Base-by-base conservation (phyloP, 2,888 invertebrate genomes). In the Thecophora atra region DNA sequence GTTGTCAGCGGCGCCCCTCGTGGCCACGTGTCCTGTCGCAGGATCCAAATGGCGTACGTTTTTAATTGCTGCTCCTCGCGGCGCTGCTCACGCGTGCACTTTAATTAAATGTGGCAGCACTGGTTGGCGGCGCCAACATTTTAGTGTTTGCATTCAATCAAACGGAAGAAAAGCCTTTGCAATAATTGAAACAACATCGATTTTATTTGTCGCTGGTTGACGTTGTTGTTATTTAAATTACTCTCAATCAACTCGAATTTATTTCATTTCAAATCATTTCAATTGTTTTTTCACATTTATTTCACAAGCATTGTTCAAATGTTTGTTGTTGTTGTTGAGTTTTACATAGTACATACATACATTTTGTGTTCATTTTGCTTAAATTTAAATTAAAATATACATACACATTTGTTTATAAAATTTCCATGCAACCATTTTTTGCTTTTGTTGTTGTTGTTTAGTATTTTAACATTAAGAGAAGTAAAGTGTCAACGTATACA, bases 111-210 rank as follows among this genome's bases (percentile, higher is more conserved):
- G 52, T 70, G 70, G 70, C 69, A 44, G 51, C 74, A 52, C 60
- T 60, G 54, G 47, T 65, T 42, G 51, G 60, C 15, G 3, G 19
- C 17, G 56, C 62, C 74, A 72, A 66, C 65, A 75, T 72, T 76
- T 75, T 79, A 78, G 82, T 83, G 82, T 83, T 83, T 83, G 80
- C 81, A 79, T 83, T 83, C 81, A 81, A 83, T 83, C 83, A 83
- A 83, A 81, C 80, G 82, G 79, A 83, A 83, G 82, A 83, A 37
- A 62, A 52, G 42, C 21, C 58, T 30, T 8, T 42, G 13, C 13
- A 69, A 60, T 69, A 63, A 70, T 70, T 70, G 52, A 70, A 70
- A 70, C 62, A 70, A 70, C 63, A 37, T 44, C 26, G 62, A 17
- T 70, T 68, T 17, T 54, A 66, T 54, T 66, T 66, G n/a, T 70